Conservation (phyloP, 1,140 invertebrate genomes). For the Oedothorax gibbosus region DNA sequence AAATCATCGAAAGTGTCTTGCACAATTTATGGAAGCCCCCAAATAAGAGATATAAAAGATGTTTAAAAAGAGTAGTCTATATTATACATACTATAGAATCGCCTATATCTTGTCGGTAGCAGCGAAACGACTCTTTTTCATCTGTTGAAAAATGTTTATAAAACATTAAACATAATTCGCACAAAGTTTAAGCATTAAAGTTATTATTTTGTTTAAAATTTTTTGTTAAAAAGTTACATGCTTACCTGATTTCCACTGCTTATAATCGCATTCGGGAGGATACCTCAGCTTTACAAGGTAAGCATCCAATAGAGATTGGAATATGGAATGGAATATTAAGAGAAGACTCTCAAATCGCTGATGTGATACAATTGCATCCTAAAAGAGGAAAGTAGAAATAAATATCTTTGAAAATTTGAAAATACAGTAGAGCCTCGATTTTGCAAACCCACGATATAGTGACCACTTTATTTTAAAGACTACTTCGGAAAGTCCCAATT, state of each 20-base stretch:
- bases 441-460: background rate
- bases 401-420: no score
- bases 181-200: no score
- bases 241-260: constrained; percentile 68
- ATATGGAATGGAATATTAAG: constrained; percentile 75
- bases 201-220: background rate
- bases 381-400: constrained; percentile 61
- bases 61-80: background rate
- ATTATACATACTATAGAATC: constrained; percentile 80
- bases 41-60: no score
- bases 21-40: no score
- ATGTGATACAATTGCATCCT: constrained; percentile 75
- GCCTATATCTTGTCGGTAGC: constrained; percentile 90
- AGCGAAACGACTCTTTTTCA: constrained; percentile 86
- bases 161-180: background rate
- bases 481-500: no score
- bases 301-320: constrained; percentile 75
- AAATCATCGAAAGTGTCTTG: no score
- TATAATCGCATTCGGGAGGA: constrained; percentile 69
- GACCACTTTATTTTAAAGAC: background rate
- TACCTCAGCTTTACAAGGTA: constrained; percentile 77
- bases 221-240: background rate
- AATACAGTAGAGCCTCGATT: no score
- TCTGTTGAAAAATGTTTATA: constrained; percentile 73
- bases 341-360: constrained; percentile 71